Evolutionary conservation across 2,888 invertebrate genomes (phyloP), one percentile per base, ranked within the genome.

Genomic region (Scaptomyza cyrtandrae): DNA sequence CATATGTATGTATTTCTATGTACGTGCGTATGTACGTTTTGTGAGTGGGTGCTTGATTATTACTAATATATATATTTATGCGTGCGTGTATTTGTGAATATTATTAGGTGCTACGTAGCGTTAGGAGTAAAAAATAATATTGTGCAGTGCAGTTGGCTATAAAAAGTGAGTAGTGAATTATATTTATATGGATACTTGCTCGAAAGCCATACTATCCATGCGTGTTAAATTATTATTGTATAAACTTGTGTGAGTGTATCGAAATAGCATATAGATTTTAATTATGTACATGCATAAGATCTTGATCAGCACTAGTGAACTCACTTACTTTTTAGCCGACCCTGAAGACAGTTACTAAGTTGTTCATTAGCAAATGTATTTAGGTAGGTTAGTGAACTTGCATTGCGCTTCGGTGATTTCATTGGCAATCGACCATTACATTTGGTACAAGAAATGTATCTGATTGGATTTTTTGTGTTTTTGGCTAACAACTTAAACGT

Each of bases 31-130:
- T 5, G 19, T 57, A 41, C 19, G 29, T 55, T 27, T 41, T 55
- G 31, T 37, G 64, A 44, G 24, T 29, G n/a, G 52, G 52, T 33
- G 41, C 52, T 52, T 27, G 37, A 39, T 11, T 39, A 39, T 64
- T 52, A 52, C 29, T 60, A 44, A 44, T 43, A 19, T 5, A n/a
- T 14, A 9, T 59, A n/a, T 13, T 19, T 11, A 33, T 19, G 16
- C 33, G 10, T 58, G 19, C n/a, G 7, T 13, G 3, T 37, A 4
- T 37, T n/a, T 52, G 14, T 11, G 16, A 0, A 41, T 10, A 11
- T 45, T 35, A 55, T 31, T 19, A 14, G 14, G 11, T 14, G 16
- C n/a, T 35, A 37, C 33, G 27, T n/a, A n/a, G 19, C 52, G 10
- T 14, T 7, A n/a, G 14, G 11, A 52, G 35, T 5, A 14, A 24